These are phyloP conservation scores for Pinna nobilis DNA, from an alignment of 1,140 invertebrate species.

Conservation along the genomic window DNA sequence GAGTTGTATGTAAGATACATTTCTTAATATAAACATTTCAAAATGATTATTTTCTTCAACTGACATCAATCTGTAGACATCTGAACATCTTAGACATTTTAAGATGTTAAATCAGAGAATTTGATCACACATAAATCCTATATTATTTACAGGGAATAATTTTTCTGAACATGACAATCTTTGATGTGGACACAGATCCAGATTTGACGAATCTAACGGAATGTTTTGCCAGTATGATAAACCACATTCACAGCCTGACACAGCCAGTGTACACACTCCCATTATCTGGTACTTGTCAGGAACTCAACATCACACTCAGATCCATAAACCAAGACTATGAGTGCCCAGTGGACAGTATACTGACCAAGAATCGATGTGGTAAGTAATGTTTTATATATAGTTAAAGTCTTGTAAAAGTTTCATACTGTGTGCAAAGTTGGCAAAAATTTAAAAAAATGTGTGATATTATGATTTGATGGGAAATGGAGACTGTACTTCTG, in stretches of 20 bases:
- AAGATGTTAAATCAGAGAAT: too few species aligned
- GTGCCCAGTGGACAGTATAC: not conserved
- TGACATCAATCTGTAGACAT: too few species aligned
- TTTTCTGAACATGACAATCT: not conserved
- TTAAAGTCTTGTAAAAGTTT: not conserved
- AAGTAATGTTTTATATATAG: not conserved
- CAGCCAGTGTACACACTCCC: not conserved
- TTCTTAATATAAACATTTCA: too few species aligned
- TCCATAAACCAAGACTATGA: not conserved
- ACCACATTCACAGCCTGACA: too few species aligned
- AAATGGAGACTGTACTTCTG: too few species aligned
- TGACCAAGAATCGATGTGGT: not conserved
- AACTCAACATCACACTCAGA: not conserved
- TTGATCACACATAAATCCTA: too few species aligned
- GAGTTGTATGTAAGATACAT: too few species aligned
- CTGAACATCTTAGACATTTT: too few species aligned
- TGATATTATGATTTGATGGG: not conserved
- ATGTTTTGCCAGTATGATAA: not conserved
- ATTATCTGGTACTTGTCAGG: too few species aligned
- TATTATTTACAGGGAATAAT: too few species aligned
- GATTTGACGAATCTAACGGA: not conserved
- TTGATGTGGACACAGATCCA: conserved; percentile 2
- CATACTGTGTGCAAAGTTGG: not conserved
- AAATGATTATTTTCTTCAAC: too few species aligned
- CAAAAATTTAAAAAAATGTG: not conserved